A percentile compares a stretch with the other conserved stretches of the same genome.
These are phyloP conservation scores for Zoanthus gigantus DNA, from an alignment of 92 coral and sea anemone genomes.

Conservation along the genomic window DNA sequence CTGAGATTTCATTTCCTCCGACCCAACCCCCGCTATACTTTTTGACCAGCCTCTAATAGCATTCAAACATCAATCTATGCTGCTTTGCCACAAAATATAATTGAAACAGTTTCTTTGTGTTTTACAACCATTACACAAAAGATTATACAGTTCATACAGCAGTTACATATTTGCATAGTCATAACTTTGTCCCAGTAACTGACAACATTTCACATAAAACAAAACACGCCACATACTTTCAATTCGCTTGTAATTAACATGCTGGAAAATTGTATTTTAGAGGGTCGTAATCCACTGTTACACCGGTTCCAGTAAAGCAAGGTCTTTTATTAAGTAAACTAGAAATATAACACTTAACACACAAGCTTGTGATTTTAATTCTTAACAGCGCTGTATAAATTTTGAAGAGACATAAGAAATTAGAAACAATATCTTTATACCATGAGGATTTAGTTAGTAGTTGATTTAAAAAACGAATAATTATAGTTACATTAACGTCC, in stretches of 20 bases:
- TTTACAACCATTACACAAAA: slow-evolving; percentile 8
- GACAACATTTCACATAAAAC: background rate
- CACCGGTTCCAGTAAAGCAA: background rate
- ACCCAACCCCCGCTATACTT: background rate
- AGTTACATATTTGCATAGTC: slow-evolving; percentile 9
- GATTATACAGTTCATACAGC: slow-evolving; percentile 6
- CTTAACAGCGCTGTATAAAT: too few relatives aligned
- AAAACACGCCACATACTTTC: too few relatives aligned
- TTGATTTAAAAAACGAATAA: slow-evolving; percentile 12
- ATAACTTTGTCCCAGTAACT: slow-evolving; percentile 10
- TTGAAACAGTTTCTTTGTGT: slow-evolving; percentile 8
- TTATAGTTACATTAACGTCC: slow-evolving; percentile 2
- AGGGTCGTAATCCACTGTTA: too few relatives aligned
- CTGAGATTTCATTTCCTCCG: slow-evolving; percentile 7
- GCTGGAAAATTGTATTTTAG: too few relatives aligned
- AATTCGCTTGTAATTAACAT: too few relatives aligned
- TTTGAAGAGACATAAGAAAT: too few relatives aligned
- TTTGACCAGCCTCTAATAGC: background rate
- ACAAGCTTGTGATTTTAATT: background rate
- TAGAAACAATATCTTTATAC: too few relatives aligned
- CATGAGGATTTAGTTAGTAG: slow-evolving; percentile 26
- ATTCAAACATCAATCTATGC: background rate
- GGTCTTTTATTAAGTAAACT: background rate
- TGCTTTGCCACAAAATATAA: slow-evolving; percentile 9
- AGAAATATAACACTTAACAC: background rate